phyloP scores from a whole-genome alignment of 2,797 vertebrate species.

The Tapera naevia region DNA sequence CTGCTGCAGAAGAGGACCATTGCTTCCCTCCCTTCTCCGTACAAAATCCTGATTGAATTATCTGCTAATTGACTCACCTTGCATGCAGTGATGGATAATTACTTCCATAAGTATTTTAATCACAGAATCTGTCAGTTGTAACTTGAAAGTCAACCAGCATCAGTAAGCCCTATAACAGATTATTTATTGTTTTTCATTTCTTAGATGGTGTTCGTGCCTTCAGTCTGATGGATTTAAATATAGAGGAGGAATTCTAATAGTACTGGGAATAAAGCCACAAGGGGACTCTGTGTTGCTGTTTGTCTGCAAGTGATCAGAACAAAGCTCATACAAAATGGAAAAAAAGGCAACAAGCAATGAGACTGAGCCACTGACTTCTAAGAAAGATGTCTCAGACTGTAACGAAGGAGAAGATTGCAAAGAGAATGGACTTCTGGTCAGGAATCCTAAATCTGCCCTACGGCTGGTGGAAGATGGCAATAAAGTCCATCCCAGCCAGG shows the following conservation, averaged over 20 bases:
- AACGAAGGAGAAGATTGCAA: conserved; percentile 75
- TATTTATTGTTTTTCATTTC: neutral
- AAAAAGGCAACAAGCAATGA: conserved; percentile 74
- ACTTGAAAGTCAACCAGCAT: neutral
- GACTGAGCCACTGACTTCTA: conserved; percentile 74
- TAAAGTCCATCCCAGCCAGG: conserved; percentile 49
- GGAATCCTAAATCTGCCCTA: conserved; percentile 68
- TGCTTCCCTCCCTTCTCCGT: neutral
- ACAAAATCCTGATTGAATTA: neutral
- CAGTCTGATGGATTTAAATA: neutral
- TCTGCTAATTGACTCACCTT: neutral
- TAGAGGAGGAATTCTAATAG: neutral
- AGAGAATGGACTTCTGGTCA: conserved; percentile 82
- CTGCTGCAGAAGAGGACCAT: neutral
- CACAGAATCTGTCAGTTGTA: neutral
- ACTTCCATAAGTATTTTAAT: neutral
- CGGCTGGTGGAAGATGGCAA: conserved; percentile 68
- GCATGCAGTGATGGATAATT: neutral
- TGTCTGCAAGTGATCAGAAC: conserved; percentile 25
- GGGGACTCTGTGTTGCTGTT: neutral
- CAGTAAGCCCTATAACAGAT: neutral
- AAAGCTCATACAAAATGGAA: conserved; percentile 81
- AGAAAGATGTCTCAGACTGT: conserved; percentile 65
- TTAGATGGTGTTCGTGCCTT: conserved; percentile 46
- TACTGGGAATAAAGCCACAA: neutral